Base-by-base conservation (phyloP, 2,888 invertebrate species). In the Ormyrus pomaceus region DNA sequence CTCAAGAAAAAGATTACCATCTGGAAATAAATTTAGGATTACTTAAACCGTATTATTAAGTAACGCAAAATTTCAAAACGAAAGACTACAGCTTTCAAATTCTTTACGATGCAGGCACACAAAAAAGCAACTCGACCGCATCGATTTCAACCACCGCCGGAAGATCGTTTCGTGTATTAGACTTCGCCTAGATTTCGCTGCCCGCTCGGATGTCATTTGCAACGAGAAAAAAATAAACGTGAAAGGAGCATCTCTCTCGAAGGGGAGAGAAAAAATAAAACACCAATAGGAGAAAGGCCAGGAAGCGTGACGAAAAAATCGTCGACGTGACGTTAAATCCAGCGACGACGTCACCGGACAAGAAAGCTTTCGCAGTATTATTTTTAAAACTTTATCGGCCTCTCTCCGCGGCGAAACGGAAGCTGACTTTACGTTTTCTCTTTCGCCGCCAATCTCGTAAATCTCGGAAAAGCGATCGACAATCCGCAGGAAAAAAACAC, bases 301-400 rank as follows among this genome's bases (percentile, higher is more conserved):
- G 58, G 64, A 69, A 6, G 65, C 34, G 13, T 71, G 79, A 75
- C 79, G 75, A 79, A 66, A 70, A 61, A 79, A 93, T 94, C 86
- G 92, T 94, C 87, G 93, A 93, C 86, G 92, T 94, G 59, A 74
- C 68, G 77, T 75, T 61, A 72, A 72, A 69, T 75, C 55, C 61
- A 34, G 56, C 59, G 56, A 76, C 58, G 56, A 76, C 71, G 74
- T 78, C 61, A 73, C 45, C 34, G 34, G 46, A 91, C 91, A 9
- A 34, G 56, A 53, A 48, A 55, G 56, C 34, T 64, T 7, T 19
- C 7, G 34, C 55, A 75, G n/a, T 19, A 13, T 19, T 51, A 53
- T 69, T 68, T 48, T 76, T 48, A n/a, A 34, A 19, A 50, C n/a
- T 6, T 62, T 45, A 62, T 62, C n/a, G 53, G 46, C 34, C 34